Evolutionary conservation across 2,888 invertebrate genomes (phyloP), one percentile per base, ranked within the genome.

Genomic region (Ichneumon xanthorius): DNA sequence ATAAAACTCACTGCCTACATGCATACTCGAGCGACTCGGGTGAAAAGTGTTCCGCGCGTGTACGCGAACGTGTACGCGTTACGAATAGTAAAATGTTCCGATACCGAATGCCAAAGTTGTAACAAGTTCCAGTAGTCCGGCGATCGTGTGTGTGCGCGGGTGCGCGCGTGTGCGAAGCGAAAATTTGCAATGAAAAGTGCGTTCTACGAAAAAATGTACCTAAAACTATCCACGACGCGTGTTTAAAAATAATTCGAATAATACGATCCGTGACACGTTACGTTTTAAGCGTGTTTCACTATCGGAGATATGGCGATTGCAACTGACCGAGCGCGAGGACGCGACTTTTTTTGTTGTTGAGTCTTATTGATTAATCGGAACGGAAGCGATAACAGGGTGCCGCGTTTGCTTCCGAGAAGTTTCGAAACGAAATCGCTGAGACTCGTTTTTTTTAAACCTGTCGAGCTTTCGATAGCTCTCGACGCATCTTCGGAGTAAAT

Each of bases 121-220:
- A 70, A 79, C 71, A 71, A 71, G 61, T 79, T 71, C 16, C 71
- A 45, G 53, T 40, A 68, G 67, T 67, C 30, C 58, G 58, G 9
- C 9, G 40, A 0, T 11, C 70, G 16, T 4, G 45, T 48, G 45
- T 16, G 45, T 16, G 45, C 45, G 45, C 45, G 40, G 0, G 14
- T 14, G 14, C 4, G 16, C 14, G 45, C 68, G 77, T 79, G 71
- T 33, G 48, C 40, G 16, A 50, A 67, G 14, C n/a, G 40, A 58
- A 45, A 79, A 48, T 68, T 58, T 9, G 22, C 77, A 26, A 77
- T 55, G 4, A 48, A 68, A 50, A 55, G 58, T 68, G 68, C 40
- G 58, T 58, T 30, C 48, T 4, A 16, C 45, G 14, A 7, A 50
- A 16, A 16, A 14, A 22, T 26, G 4, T 4, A 58, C 26, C 11